These are phyloP conservation scores for Rotaria macrura DNA, from an alignment of 2,888 invertebrate species.

Conservation along the genomic window DNA sequence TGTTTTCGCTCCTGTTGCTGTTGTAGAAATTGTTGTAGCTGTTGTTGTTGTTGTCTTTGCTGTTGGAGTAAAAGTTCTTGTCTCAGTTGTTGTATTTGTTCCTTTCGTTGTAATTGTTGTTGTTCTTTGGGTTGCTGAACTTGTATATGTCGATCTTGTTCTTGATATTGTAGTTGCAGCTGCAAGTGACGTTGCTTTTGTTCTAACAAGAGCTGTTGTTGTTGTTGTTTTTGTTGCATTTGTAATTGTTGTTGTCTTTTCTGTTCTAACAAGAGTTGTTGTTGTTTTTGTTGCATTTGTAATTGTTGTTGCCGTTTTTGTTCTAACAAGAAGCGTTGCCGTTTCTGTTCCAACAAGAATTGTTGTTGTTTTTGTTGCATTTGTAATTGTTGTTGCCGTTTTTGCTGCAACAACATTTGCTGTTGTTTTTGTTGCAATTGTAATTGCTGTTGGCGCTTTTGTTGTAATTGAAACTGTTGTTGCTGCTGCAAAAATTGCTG, in stretches of 20 bases:
- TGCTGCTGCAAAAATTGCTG: background rate
- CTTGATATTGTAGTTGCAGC: background rate
- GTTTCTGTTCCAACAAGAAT: background rate
- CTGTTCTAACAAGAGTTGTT: no score
- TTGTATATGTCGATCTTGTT: background rate
- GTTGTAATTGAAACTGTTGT: background rate
- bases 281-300: no score
- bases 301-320: background rate
- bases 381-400: background rate
- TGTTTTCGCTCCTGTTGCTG: background rate
- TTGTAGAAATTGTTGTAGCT: background rate
- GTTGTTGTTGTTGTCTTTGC: background rate
- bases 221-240: background rate
- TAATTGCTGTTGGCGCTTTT: background rate
- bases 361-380: background rate
- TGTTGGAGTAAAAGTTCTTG: no score
- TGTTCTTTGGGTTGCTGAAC: background rate
- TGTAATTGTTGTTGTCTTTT: no score
- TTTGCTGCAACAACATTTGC: background rate
- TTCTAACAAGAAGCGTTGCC: background rate
- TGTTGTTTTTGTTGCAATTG: background rate
- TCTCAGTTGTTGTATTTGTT: background rate
- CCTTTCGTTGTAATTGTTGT: background rate
- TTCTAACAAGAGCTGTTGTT: background rate
- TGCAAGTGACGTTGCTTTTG: background rate